A percentile compares a stretch with the other conserved stretches of the same genome.
These are phyloP conservation scores for Pangasianodon hypophthalmus DNA, from an alignment of 2,113 vertebrate species.

Conservation along the genomic window DNA sequence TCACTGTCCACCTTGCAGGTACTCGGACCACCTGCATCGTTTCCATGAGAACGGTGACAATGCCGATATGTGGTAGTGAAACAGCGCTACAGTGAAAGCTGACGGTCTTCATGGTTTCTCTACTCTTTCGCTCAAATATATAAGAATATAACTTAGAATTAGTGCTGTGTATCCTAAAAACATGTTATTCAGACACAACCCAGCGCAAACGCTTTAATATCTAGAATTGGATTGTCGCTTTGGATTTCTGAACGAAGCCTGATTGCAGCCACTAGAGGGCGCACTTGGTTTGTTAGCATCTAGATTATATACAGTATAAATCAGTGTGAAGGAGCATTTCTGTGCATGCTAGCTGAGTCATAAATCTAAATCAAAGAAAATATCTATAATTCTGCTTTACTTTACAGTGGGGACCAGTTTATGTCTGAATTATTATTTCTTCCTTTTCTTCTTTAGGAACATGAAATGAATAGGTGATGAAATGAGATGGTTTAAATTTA, in stretches of 20 bases:
- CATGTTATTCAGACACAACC: background rate
- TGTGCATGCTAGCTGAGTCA: background rate
- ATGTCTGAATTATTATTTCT: background rate
- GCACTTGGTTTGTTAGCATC: background rate
- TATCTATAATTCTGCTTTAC: background rate
- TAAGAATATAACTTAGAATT: too few relatives aligned
- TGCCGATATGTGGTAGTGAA: constrained; percentile 76
- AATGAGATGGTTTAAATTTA: background rate
- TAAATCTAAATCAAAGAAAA: background rate
- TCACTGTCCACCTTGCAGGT: constrained; percentile 72
- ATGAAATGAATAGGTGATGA: background rate
- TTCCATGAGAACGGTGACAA: constrained; percentile 86
- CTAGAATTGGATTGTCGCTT: background rate
- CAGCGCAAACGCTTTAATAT: too few relatives aligned
- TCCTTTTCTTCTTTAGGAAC: background rate
- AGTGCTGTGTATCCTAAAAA: background rate
- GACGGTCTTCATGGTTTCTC: background rate
- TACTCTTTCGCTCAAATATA: background rate
- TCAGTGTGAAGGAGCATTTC: background rate
- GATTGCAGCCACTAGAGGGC: constrained; percentile 41
- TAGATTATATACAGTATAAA: background rate
- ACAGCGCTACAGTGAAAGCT: background rate
- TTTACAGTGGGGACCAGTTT: background rate
- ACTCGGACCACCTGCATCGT: constrained; percentile 89
- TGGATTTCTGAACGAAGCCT: constrained; percentile 12